Conservation (phyloP, 1,140 invertebrate species). For the Euura lappo region DNA sequence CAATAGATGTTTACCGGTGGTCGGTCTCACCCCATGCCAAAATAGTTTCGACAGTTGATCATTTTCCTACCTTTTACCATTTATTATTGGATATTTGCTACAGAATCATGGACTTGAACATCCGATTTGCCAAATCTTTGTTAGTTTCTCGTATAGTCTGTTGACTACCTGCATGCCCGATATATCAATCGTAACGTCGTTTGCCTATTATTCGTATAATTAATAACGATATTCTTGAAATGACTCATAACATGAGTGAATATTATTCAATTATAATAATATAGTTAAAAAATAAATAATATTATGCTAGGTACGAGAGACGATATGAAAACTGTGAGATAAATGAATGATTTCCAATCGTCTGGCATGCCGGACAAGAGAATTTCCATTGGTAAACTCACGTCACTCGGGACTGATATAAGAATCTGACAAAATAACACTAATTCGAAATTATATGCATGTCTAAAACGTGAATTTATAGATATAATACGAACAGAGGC, state of each 20-base stretch:
- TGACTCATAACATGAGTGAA: too few relatives aligned
- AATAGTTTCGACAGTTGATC: not conserved
- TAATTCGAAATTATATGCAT: constrained; percentile 9
- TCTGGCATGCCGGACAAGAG: too few relatives aligned
- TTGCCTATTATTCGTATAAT: too few relatives aligned
- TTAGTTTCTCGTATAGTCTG: too few relatives aligned
- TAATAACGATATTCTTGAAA: too few relatives aligned
- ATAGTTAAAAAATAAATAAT: not conserved
- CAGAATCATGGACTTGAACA: too few relatives aligned
- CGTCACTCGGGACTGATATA: not conserved
- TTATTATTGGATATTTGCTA: too few relatives aligned
- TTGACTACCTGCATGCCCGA: too few relatives aligned
- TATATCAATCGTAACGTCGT: too few relatives aligned
- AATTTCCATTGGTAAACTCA: too few relatives aligned
- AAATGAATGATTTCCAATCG: not conserved
- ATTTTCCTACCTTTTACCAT: too few relatives aligned
- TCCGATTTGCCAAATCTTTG: too few relatives aligned
- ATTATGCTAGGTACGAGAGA: not conserved
- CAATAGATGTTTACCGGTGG: not conserved
- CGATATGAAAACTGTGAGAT: not conserved
- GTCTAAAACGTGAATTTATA: not conserved
- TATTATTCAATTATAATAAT: not conserved
- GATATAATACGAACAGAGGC: constrained; percentile 13
- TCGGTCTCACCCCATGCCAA: not conserved
- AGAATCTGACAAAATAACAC: not conserved